Conservation (phyloP, 2,888 invertebrate species). For the Erebia epiphron region DNA sequence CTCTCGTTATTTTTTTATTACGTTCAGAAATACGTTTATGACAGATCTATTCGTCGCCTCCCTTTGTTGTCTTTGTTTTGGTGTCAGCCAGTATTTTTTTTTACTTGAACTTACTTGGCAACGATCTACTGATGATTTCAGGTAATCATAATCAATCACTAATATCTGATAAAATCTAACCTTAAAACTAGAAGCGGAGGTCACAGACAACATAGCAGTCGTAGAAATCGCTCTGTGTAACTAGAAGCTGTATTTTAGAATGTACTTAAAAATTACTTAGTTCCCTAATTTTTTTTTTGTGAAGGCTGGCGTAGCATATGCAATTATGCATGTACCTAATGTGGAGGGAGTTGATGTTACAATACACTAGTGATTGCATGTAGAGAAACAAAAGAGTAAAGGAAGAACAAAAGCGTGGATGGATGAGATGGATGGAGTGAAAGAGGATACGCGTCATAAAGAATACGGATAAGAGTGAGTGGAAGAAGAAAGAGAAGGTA, state of each 20-base stretch:
- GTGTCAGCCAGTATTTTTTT: conserved; percentile 2
- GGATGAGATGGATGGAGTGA: too few species aligned
- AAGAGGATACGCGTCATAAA: too few species aligned
- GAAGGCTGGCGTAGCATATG: too few species aligned
- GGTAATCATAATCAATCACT: background rate
- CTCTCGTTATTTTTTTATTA: conserved; percentile 18
- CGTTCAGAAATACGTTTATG: conserved; percentile 20
- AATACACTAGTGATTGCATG: too few species aligned
- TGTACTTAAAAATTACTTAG: background rate
- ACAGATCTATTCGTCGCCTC: conserved; percentile 10
- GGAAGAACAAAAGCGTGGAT: too few species aligned
- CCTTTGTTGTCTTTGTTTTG: conserved; percentile 12
- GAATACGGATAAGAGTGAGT: too few species aligned
- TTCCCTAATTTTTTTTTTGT: too few species aligned
- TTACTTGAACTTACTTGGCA: background rate
- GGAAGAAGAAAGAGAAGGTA: too few species aligned
- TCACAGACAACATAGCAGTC: background rate
- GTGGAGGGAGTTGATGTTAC: too few species aligned
- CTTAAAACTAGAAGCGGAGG: background rate
- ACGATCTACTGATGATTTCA: background rate
- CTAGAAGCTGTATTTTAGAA: background rate
- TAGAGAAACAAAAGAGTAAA: too few species aligned
- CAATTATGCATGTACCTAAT: too few species aligned
- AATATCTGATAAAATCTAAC: background rate
- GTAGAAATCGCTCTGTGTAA: background rate